Evolutionary conservation across 35 echinoderm and acorn worm species (phyloP), one percentile per base, ranked within the genome.

Genomic region (Anneissia japonica): DNA sequence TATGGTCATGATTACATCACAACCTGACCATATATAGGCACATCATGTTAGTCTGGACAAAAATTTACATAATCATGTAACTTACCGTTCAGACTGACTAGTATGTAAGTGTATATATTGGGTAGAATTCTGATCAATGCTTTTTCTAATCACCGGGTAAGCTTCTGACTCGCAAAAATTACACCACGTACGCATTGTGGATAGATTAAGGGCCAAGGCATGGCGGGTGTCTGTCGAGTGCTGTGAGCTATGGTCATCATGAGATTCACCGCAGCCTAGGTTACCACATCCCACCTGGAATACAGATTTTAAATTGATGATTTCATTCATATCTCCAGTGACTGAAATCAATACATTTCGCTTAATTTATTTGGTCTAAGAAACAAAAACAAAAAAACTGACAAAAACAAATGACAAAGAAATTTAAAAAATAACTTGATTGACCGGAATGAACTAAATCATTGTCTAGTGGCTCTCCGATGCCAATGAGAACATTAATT

Each of bases 221-320:
- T 97, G 95, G 29, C 76, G 34, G 4, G 41, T 73, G 46, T 73
- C 72, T 84, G 93, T 84, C 11, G 94, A 77, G 77, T 97, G 94
- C 32, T 93, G 79, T 75, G 94, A 90, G 39, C 94, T 97, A 35
- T 97, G 94, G 75, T 97, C 94, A 30, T 51, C 17, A 3, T 31
- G 84, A 31, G 94, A 83, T 77, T 97, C 94, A 3, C 94, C 94
- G 78, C 94, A 97, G 11, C 94, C 94, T 4, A 97, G 88, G 85
- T 90, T 93, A 0, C 91, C 84, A 86, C 94, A 97, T 36, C 80
- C 80, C 55, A 36, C 80, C 94, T 97, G 81, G 64, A 46, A 34
- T 30, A 19, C 19, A 55, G 37, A 55, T 78, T 19, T 9, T 56
- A 32, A 73, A 39, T n/a, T n/a, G n/a, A n/a, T n/a, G n/a, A n/a